These are phyloP conservation scores for Heptascelio sp. DNA, from an alignment of 2,888 invertebrate species.

Conservation along the genomic window DNA sequence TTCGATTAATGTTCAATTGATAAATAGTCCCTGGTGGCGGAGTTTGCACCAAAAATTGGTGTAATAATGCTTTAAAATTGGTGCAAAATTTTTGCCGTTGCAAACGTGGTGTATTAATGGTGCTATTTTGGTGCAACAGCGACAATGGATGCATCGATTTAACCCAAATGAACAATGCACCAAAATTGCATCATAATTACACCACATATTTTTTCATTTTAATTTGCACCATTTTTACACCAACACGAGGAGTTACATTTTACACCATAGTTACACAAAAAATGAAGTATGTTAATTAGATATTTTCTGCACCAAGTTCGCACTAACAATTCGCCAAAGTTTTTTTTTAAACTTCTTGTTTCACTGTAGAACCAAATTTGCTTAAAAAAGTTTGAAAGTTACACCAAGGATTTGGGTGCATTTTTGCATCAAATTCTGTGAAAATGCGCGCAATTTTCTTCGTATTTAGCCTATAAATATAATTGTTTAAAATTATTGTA, in stretches of 20 bases:
- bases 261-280: neutral
- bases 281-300: neutral
- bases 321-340: neutral
- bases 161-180: constrained; percentile 8
- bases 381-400: too few relatives aligned
- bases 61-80: neutral
- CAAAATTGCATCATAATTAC: constrained; percentile 11
- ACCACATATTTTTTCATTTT: constrained; percentile 4
- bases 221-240: neutral
- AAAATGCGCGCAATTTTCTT: too few relatives aligned
- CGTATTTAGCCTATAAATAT: neutral
- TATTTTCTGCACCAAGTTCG: neutral
- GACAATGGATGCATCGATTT: constrained; percentile 1
- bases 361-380: too few relatives aligned
- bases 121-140: neutral
- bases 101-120: constrained; percentile 2
- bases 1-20: too few relatives aligned
- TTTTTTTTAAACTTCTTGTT: neutral
- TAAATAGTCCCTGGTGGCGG: too few relatives aligned
- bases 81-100: neutral
- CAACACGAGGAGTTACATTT: neutral
- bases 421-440: too few relatives aligned
- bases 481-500: neutral
- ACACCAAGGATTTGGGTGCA: too few relatives aligned
- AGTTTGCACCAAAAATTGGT: neutral